Percentiles rank a stretch among this genome's conserved stretches.
Evolutionary conservation across 2,888 invertebrate genomes (phyloP).

Genomic region (Coelinius sp.): DNA sequence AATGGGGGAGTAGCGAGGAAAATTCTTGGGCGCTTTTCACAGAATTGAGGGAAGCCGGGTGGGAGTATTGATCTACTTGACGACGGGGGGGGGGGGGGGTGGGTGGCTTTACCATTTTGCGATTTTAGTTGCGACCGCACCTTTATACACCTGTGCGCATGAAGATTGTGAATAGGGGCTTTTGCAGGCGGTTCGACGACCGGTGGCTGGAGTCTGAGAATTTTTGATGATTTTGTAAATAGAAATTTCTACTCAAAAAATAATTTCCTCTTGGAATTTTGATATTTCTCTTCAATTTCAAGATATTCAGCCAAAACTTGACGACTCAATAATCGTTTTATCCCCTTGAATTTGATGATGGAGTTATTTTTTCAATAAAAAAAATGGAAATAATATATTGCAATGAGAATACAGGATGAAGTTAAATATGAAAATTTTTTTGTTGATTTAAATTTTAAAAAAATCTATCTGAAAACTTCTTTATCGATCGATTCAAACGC

Average conservation of each 20-base stretch:
- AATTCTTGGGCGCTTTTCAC: constrained; percentile 3
- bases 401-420: no score
- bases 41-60: constrained; percentile 1
- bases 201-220: background rate
- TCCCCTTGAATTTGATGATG: no score
- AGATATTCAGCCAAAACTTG: no score
- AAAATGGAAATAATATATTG: no score
- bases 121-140: constrained; percentile 8
- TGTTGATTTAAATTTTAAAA: background rate
- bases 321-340: no score
- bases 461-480: background rate
- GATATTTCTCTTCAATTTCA: no score
- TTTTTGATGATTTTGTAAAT: background rate
- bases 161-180: background rate
- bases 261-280: no score
- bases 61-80: constrained; percentile 16
- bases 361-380: no score
- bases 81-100: background rate
- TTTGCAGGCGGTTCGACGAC: background rate
- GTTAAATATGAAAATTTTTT: background rate
- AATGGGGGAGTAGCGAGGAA: constrained; percentile 6
- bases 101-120: background rate
- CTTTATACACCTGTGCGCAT: background rate
- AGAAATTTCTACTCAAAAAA: no score
- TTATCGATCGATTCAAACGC: constrained; percentile 8